Evolutionary conservation across 2,888 invertebrate genomes (phyloP), one percentile per base, ranked within the genome.

Genomic region (Ectobius pallidus): DNA sequence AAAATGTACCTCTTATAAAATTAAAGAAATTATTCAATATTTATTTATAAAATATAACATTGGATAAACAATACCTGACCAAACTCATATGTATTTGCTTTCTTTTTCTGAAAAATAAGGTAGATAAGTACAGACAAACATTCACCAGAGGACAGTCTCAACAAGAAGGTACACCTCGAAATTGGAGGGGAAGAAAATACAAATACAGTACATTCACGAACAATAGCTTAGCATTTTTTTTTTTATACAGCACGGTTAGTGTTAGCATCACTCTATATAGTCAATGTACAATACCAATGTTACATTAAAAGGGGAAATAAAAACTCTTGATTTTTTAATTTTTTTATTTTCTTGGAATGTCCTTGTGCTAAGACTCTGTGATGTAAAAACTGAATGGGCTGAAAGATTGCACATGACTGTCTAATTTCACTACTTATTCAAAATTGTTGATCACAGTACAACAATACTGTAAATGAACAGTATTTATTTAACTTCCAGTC

Each of bases 91-190:
- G 6, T 30, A 34, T 34, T 6, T 34, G 7, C n/a, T 34, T 7
- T 34, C 6, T 34, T 34, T 6, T 34, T 34, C 11, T 34, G 34
- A 34, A 34, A 34, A 7, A 34, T 34, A 3, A 16, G 30, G n/a
- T n/a, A 30, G 58, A 25, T 58, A 58, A 58, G 58, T 58, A 58
- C 52, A 52, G 52, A 25, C 22, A 52, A 20, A 58, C 32, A 30
- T n/a, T 58, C n/a, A 16, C 58, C 18, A 65, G 44, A 39, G 34
- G 62, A 65, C 14, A 65, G 65, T 65, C 22, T 25, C 27, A 65
- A 65, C 65, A 65, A 65, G 65, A 65, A 65, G 14, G 20, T 58
- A 58, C 30, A 58, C 65, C 65, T 65, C 44, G 34, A 65, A 65
- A 65, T 18, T 42, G 46, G 30, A 46, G 39, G 27, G 42, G 27